Conservation (phyloP, 2,113 vertebrate genomes). For the Halichoeres trimaculatus region DNA sequence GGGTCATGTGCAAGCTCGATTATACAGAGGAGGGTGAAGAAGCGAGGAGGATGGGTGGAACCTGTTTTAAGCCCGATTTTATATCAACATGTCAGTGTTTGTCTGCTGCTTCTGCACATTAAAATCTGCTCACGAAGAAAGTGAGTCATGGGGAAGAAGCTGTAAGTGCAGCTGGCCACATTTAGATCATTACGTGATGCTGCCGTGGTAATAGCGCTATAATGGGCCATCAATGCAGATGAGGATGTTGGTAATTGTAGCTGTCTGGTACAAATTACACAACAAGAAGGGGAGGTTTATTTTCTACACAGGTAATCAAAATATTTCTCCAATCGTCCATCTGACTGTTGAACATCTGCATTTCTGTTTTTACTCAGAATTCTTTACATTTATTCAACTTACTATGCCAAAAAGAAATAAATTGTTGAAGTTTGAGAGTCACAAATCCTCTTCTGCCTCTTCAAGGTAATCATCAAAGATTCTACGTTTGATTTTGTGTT, state of each 20-base stretch:
- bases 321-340: constrained; percentile 5
- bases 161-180: constrained; percentile 71
- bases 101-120: constrained; percentile 52
- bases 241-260: constrained; percentile 62
- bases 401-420: constrained; percentile 45
- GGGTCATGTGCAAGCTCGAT: constrained; percentile 68
- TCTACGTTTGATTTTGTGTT: constrained; percentile 50
- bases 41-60: constrained; percentile 38
- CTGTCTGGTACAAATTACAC: constrained; percentile 58
- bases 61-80: constrained; percentile 61
- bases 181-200: constrained; percentile 71
- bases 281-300: constrained; percentile 45
- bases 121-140: constrained; percentile 60
- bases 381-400: constrained; percentile 28
- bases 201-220: constrained; percentile 70
- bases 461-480: constrained; percentile 32
- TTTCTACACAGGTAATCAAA: constrained; percentile 34
- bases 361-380: constrained; percentile 26
- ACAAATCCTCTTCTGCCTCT: constrained; percentile 14
- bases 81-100: constrained; percentile 55
- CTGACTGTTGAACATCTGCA: not conserved
- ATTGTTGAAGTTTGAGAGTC: constrained; percentile 32
- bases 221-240: constrained; percentile 71
- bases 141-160: constrained; percentile 53
- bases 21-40: constrained; percentile 50